Evolutionary conservation across 2,113 vertebrate genomes (phyloP), one percentile per base, ranked within the genome.

Genomic region (Neolamprologus modestus): DNA sequence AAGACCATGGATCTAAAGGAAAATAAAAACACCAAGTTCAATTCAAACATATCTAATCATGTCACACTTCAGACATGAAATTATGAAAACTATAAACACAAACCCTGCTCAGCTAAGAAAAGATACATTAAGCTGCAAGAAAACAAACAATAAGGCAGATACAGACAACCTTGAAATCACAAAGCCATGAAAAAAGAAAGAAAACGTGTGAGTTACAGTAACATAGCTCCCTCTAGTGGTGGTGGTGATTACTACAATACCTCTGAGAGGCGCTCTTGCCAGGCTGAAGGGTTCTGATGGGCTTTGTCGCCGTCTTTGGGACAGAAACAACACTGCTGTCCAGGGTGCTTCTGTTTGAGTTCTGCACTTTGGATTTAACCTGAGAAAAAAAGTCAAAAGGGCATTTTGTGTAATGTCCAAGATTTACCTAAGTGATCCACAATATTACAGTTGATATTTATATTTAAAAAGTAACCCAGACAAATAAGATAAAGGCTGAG

Each of bases 301-400:
- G 24, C 24, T 50, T 31, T 13, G 71, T 50, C 5, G 10, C 45
- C 0, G 1, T n/a, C 45, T 8, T 78, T 50, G 71, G 42, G 16
- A 31, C 45, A 50, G 71, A 31, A 50, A 50, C 40, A 76, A 42
- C 24, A 78, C 16, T 6, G 71, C 21, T 19, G 71, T 17, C 7
- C 6, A 2, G 6, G 28, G 80, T 50, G 17, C 17, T 35, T 24
- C 19, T 50, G 8, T 16, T 28, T 4, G 55, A 14, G 3, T 3
- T 21, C 17, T 80, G 71, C 0, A 85, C 89, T 21, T 91, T 83
- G 0, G 95, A 95, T 57, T 90, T 92, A 21, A 90, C 87, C 95
- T 95, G 54, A 5, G 57, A 40, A 76, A 63, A 76, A 3, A 78
- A 26, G 13, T 73, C 33, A 89, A 7, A 16, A 81, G 28, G 13